Evolutionary conservation across 2,797 vertebrate species (phyloP).

Genomic region (Paramormyrops hopkinsi): DNA sequence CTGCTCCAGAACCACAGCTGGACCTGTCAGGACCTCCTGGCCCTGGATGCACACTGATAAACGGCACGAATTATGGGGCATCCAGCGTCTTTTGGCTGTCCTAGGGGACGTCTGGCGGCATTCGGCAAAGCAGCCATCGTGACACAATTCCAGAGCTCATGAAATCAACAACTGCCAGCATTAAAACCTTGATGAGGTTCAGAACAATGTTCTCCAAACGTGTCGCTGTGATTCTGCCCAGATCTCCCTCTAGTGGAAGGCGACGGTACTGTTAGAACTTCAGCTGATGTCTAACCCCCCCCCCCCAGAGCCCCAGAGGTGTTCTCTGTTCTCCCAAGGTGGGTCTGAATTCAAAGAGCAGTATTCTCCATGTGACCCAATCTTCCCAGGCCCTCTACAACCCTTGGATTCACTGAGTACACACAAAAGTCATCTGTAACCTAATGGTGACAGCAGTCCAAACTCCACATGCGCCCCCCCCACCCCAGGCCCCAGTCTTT

Average conservation of each 20-base stretch:
- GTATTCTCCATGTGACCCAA: not conserved
- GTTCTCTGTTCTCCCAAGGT: not conserved
- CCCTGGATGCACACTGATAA: not conserved
- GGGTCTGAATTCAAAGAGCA: not conserved
- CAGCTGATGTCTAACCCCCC: not conserved
- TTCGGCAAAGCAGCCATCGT: not conserved
- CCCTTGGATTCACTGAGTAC: not conserved
- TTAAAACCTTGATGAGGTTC: not conserved
- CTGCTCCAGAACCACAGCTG: constrained; percentile 28
- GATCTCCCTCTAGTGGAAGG: not conserved
- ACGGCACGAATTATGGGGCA: not conserved
- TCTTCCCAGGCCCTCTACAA: not conserved
- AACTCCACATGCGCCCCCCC: not conserved
- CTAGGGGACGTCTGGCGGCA: not conserved
- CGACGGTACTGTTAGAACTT: not conserved
- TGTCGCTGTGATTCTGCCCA: not conserved
- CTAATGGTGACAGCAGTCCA: not conserved
- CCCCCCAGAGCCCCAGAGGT: not conserved
- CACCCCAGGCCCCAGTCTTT: not conserved
- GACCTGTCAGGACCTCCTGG: constrained; percentile 11
- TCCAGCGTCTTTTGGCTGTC: not conserved
- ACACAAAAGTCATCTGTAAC: not conserved
- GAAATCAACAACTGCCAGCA: not conserved
- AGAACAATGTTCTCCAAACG: not conserved
- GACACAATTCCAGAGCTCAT: not conserved